Evolutionary conservation across 2,797 vertebrate genomes (phyloP), one percentile per base, ranked within the genome.

Genomic region (Sphenopsis melanotis): DNA sequence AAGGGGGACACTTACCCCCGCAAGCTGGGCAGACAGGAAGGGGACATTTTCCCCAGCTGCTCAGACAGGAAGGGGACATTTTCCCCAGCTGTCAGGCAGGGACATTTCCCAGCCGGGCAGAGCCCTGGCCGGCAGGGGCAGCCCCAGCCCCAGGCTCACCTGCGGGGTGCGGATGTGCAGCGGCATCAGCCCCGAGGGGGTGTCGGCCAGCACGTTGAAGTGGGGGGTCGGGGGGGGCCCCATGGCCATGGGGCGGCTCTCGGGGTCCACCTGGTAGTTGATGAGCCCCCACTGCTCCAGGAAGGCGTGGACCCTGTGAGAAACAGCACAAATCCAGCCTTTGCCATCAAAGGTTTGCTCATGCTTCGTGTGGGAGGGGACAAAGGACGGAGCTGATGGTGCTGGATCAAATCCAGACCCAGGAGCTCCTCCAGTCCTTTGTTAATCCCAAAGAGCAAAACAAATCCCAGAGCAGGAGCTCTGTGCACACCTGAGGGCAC

Each of bases 271-370:
- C 87, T 99, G 99, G 96, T 99, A 99, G 95, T 99, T 99, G 49
- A 99, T 98, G 80, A 99, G 98, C 34, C 99, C 99, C 99, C 99
- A 99, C 95, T 99, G 99, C 98, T 99, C 99, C 98, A 99, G 96
- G 92, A 99, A 99, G 0, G 99, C 99, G 23, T 99, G 99, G 6
- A 99, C 99, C 94, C 99, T 99, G 55, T 5, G 66, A 32, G 66
- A 5, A 80, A 46, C 0, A 2, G 1, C 0, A 53, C 16, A 66
- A 15, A 36, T 15, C 2, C 50, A 19, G 12, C 10, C 41, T 16
- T 8, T 3, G 21, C 5, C n/a, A 7, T 18, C 15, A 11, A 14
- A 32, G 42, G 3, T 26, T 14, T 1, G 23, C 29, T 12, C 4
- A 9, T 1, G 59, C 29, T n/a, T 14, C 1, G 1, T 7, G 3